Percentiles rank a stretch among this genome's conserved stretches.
Conservation (phyloP, 2,888 invertebrate genomes). For the Cynaeus angustus region DNA sequence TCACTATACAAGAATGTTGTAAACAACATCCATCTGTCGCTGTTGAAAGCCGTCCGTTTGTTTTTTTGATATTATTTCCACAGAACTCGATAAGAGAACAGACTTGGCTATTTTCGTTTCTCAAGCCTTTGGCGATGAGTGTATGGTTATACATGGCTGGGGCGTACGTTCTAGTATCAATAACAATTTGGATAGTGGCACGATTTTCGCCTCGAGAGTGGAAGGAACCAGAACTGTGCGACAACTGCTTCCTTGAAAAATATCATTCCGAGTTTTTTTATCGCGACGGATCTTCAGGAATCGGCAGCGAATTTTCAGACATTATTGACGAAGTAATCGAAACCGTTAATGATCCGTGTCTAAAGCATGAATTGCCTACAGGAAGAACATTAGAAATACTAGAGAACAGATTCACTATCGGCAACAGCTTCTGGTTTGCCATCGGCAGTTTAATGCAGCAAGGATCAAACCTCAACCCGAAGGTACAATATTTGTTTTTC, state of each 20-base stretch:
- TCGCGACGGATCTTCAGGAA: conserved; percentile 60
- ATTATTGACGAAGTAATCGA: conserved; percentile 52
- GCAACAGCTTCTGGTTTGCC: conserved; percentile 83
- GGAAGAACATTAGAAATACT: conserved; percentile 65
- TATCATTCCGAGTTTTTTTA: conserved; percentile 56
- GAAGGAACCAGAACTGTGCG: conserved; percentile 77
- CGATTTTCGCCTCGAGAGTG: conserved; percentile 90
- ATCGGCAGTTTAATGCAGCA: conserved; percentile 93
- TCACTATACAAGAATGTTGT: background rate
- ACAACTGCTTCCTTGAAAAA: conserved; percentile 71
- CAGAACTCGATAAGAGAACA: conserved; percentile 72
- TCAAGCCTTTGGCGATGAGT: conserved; percentile 88
- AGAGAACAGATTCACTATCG: conserved; percentile 85
- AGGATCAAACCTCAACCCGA: conserved; percentile 86
- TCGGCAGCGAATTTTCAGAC: conserved; percentile 60
- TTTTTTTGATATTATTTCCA: conserved; percentile 61
- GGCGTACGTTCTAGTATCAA: conserved; percentile 86
- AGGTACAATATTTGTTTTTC: conserved; percentile 71
- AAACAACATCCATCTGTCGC: conserved; percentile 11
- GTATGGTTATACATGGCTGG: conserved; percentile 88
- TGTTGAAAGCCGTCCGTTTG: conserved; percentile 7
- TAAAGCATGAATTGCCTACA: conserved; percentile 48
- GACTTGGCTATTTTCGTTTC: conserved; percentile 86
- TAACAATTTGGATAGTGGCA: conserved; percentile 89
- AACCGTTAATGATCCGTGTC: conserved; percentile 56